Evolutionary conservation across 2,797 vertebrate genomes (phyloP).

Genomic region (Crenuchus spilurus): DNA sequence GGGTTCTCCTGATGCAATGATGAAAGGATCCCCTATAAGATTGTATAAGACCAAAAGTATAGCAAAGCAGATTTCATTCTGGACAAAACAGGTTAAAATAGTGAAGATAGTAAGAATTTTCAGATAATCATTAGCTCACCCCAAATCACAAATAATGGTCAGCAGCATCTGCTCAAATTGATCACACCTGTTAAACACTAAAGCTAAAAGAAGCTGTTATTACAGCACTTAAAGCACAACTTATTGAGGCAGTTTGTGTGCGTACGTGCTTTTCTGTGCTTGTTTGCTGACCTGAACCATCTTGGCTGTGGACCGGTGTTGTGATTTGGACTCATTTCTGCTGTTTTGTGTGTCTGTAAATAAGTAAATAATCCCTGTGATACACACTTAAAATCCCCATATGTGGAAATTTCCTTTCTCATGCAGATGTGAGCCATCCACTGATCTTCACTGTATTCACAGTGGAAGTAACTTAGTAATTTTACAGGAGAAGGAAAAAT

Average conservation of each 20-base stretch:
- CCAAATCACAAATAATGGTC: slow-evolving; percentile 9
- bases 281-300: not conserved
- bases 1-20: too few relatives aligned
- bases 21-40: too few relatives aligned
- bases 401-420: too few relatives aligned
- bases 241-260: not conserved
- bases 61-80: not conserved
- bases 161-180: not conserved
- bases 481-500: too few relatives aligned
- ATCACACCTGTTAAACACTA: not conserved
- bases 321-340: not conserved
- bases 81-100: not conserved
- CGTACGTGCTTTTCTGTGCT: not conserved
- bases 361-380: not conserved
- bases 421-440: not conserved
- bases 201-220: not conserved
- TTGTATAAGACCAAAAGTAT: too few relatives aligned
- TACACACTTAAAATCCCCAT: not conserved
- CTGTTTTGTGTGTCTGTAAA: not conserved
- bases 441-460: not conserved
- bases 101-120: not conserved
- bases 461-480: too few relatives aligned
- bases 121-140: not conserved
- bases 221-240: not conserved
- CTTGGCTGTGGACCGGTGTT: not conserved